Percentiles rank a stretch among this genome's conserved stretches.
Conservation (phyloP, 2,797 vertebrate species). For the Acrossocheilus fasciatus region DNA sequence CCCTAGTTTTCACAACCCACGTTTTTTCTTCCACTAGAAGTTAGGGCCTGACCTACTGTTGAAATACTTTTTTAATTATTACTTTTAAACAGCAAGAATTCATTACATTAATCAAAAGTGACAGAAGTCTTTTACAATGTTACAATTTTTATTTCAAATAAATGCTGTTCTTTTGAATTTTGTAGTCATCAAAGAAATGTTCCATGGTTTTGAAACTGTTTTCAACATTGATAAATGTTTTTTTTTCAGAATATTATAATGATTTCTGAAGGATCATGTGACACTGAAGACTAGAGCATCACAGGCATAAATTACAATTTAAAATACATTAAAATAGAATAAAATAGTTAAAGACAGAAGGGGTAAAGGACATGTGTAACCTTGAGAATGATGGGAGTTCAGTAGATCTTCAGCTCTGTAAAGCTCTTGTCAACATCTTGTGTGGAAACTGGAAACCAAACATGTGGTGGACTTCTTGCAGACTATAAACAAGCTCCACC, state of each 20-base stretch:
- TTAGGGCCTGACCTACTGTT: neutral
- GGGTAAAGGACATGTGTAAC: too few species aligned
- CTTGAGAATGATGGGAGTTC: neutral
- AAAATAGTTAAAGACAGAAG: too few species aligned
- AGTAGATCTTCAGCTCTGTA: neutral
- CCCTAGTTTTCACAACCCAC: neutral
- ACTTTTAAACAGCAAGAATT: neutral
- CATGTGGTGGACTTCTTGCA: neutral
- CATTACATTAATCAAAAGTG: neutral
- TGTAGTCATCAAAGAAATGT: neutral
- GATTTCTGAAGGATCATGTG: neutral
- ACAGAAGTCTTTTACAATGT: neutral
- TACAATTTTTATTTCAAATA: neutral
- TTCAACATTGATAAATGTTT: neutral
- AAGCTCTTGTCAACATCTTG: neutral
- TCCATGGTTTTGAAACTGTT: neutral
- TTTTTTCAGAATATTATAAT: neutral
- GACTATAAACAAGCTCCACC: slow-evolving; percentile 31
- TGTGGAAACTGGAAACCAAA: slow-evolving; percentile 28
- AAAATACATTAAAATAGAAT: neutral
- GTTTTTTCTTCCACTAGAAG: neutral
- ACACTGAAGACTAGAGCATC: neutral
- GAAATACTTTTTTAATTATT: neutral
- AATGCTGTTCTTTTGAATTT: neutral
- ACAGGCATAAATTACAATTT: neutral